Conservation (phyloP, 2,888 invertebrate genomes). For the Nipponacmea schrenckii region DNA sequence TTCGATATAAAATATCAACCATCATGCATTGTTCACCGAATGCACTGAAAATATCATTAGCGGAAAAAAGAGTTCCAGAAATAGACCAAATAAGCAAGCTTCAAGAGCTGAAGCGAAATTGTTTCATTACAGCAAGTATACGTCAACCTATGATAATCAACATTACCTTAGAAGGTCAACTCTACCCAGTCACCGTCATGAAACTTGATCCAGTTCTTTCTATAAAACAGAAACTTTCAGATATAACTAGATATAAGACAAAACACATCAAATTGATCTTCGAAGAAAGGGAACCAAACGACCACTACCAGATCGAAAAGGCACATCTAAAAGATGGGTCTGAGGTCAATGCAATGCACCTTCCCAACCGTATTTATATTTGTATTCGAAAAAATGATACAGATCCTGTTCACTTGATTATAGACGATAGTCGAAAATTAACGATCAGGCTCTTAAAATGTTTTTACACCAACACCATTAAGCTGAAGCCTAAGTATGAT, state of each 20-base stretch:
- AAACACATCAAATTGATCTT: neutral
- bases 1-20: neutral
- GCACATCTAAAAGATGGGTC: neutral
- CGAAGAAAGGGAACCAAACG: neutral
- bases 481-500: neutral
- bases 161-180: neutral
- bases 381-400: neutral
- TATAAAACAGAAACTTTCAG: neutral
- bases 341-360: neutral
- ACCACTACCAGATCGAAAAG: neutral
- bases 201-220: neutral
- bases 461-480: neutral
- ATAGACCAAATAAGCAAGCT: neutral
- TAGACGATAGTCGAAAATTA: neutral
- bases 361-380: neutral
- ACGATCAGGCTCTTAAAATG: neutral
- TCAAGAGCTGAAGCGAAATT: neutral
- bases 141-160: neutral
- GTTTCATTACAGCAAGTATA: neutral
- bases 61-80: neutral
- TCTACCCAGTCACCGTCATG: neutral
- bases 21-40: conserved; percentile 1
- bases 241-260: neutral
- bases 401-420: neutral
- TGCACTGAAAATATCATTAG: neutral